Evolutionary conservation across 1,140 invertebrate species (phyloP).

Genomic region (Drosophila pallidifrons): DNA sequence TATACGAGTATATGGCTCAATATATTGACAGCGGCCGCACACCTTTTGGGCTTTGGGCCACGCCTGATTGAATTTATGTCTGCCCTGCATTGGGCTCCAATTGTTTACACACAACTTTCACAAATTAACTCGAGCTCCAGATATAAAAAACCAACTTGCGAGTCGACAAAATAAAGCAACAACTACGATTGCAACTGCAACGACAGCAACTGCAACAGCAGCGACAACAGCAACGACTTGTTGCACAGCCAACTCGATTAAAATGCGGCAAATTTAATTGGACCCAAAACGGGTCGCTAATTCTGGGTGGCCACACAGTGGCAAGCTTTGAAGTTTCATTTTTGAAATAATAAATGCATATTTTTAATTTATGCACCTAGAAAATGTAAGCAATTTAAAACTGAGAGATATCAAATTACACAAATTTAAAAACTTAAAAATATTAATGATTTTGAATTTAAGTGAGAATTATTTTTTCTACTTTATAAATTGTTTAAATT

Average conservation of each 20-base stretch:
- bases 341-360: not conserved
- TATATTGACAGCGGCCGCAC: conserved; percentile 69
- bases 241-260: conserved; percentile 68
- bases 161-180: conserved; percentile 44
- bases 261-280: conserved; percentile 81
- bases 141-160: conserved; percentile 39
- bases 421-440: too few species aligned
- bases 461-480: too few species aligned
- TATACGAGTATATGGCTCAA: conserved; percentile 45
- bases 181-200: conserved; percentile 13
- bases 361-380: not conserved
- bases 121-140: conserved; percentile 68
- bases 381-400: too few species aligned
- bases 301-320: conserved; percentile 75
- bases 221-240: conserved; percentile 33
- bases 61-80: conserved; percentile 81
- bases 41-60: conserved; percentile 54
- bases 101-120: conserved; percentile 83
- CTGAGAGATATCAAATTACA: too few species aligned
- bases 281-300: conserved; percentile 68
- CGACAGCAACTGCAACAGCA: not conserved
- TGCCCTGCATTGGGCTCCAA: conserved; percentile 54
- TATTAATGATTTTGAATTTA: too few species aligned
- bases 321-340: not conserved
- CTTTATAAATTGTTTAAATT: too few species aligned